Evolutionary conservation across 2,888 invertebrate genomes (phyloP), one percentile per base, ranked within the genome.

Genomic region (Tanytarsus gracilentus): DNA sequence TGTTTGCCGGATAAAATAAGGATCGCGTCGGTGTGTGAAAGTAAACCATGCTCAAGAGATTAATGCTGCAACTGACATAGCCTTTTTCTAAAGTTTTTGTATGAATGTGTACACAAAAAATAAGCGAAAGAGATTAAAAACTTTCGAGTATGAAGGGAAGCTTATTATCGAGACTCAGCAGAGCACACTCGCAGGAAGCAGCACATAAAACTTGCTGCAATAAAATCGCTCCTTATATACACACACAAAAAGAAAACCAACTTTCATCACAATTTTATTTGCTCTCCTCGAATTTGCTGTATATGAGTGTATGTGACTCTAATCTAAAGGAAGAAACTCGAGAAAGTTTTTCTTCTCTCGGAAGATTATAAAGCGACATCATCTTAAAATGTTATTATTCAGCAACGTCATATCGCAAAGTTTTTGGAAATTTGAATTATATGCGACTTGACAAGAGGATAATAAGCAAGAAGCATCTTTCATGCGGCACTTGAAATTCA

Each of bases 11-110:
- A 40, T 23, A 55, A 39, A 18, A 44, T n/a, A n/a, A n/a, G n/a
- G 25, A 26, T 50, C n/a, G 14, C 29, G 9, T 40, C 14, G 9
- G 6, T 14, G 4, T 50, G 50, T 14, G 14, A 27, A 21, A 30
- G 58, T 58, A 48, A 58, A 58, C 58, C 58, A 58, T 48, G 18
- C 58, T 58, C 58, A 14, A 58, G 48, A 58, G 58, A 58, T 58
- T 58, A 58, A 58, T 27, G 48, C 48, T 36, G 25, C 33, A 33
- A 14, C 53, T 16, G 39, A 55, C 40, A 48, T 29, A 58, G 36
- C n/a, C 16, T 56, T 27, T 58, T 23, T 21, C 48, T 58, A 27
- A n/a, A 21, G 21, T 44, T 58, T 30, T 48, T 58, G 29, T 40
- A 25, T 26, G 44, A 27, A 14, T 40, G 29, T 48, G 29, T 33